Evolutionary conservation across 1,140 invertebrate species (phyloP).

Genomic region (Ceratoteleas bidentatus): DNA sequence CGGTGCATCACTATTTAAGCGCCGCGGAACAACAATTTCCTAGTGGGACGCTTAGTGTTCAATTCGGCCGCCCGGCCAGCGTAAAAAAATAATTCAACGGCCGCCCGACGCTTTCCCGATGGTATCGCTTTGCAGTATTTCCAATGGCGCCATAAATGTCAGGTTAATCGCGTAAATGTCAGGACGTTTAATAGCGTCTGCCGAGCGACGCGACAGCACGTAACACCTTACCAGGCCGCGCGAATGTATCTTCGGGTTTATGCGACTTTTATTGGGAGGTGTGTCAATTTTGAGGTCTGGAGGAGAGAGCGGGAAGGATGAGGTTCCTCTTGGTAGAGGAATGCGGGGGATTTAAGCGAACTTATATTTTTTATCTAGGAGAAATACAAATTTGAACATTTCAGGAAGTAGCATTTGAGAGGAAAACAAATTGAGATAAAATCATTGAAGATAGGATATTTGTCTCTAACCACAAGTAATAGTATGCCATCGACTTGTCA

Average conservation of each 20-base stretch:
- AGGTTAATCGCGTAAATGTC: constrained; percentile 52
- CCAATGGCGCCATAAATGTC: constrained; percentile 38
- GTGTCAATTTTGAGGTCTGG: constrained; percentile 17
- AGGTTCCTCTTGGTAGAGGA: no score
- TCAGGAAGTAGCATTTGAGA: no score
- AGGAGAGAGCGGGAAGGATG: no score
- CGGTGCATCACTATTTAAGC: constrained; percentile 51
- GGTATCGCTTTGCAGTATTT: constrained; percentile 37
- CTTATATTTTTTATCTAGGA: no score
- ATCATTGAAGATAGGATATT: no score
- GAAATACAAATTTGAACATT: no score
- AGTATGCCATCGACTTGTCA: no score
- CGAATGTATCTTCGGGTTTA: constrained; percentile 39
- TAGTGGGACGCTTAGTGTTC: constrained; percentile 11
- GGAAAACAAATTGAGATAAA: no score
- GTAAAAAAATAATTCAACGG: constrained; percentile 39
- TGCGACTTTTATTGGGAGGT: constrained; percentile 41
- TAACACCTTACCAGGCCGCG: constrained; percentile 19
- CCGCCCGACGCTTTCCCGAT: constrained; percentile 12
- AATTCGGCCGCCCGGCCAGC: not conserved
- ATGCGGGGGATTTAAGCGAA: not conserved
- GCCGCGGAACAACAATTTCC: constrained; percentile 24
- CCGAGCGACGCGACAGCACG: constrained; percentile 22
- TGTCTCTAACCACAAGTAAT: no score
- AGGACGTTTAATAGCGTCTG: constrained; percentile 45